Conservation (phyloP, 1,140 invertebrate species). For the Drosophila athabasca region DNA sequence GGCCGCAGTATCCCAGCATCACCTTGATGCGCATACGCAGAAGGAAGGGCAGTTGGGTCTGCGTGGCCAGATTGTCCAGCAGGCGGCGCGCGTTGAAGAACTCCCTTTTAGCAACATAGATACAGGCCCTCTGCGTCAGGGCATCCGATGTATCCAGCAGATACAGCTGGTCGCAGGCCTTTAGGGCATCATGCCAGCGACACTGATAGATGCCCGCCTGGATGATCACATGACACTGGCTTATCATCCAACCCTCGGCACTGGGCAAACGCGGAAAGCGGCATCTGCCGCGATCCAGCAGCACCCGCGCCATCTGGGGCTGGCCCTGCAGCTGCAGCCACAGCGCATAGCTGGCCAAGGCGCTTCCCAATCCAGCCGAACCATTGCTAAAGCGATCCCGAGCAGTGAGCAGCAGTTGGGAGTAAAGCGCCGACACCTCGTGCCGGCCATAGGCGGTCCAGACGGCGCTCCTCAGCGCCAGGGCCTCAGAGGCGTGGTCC, state of each 20-base stretch:
- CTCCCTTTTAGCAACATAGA: constrained; percentile 88
- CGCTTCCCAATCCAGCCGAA: constrained; percentile 88
- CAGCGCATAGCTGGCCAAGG: constrained; percentile 88
- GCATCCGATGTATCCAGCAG: constrained; percentile 89
- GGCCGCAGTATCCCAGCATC: constrained; percentile 87
- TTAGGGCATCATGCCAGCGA: constrained; percentile 90
- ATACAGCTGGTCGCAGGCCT: constrained; percentile 89
- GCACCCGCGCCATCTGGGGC: constrained; percentile 84
- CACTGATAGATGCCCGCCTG: constrained; percentile 86
- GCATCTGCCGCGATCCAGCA: constrained; percentile 86
- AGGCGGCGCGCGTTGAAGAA: constrained; percentile 86
- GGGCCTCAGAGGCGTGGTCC: constrained; percentile 91
- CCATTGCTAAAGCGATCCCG: constrained; percentile 85
- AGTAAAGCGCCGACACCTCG: constrained; percentile 91
- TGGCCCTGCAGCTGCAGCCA: constrained; percentile 87
- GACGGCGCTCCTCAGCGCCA: constrained; percentile 91
- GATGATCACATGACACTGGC: constrained; percentile 87
- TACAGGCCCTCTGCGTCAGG: constrained; percentile 87
- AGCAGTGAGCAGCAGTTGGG: constrained; percentile 88
- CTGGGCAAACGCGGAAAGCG: constrained; percentile 87
- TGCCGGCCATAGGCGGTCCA: constrained; percentile 95
- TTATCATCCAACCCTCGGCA: constrained; percentile 88
- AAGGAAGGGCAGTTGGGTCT: constrained; percentile 85
- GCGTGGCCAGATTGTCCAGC: constrained; percentile 86
- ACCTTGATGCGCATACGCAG: constrained; percentile 88